Conservation (phyloP, 2,113 vertebrate species). For the Tricholaema leucomelas region DNA sequence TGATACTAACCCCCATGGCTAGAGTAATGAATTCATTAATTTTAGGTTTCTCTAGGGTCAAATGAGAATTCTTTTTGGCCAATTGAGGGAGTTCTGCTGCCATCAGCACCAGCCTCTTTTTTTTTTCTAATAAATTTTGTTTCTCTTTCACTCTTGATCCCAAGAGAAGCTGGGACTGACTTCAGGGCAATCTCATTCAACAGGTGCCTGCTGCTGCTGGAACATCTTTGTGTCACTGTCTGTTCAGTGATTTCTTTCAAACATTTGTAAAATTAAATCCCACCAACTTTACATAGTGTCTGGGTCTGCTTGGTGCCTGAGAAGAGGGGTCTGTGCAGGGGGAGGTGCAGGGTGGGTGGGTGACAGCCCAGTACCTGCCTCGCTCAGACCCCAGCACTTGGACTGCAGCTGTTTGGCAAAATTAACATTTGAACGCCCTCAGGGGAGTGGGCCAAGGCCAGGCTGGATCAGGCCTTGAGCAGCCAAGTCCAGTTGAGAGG, state of each 20-base stretch:
- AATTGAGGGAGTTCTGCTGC: conserved; percentile 16
- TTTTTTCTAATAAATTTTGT: background rate
- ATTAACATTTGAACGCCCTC: no score
- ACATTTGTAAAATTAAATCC: conserved; percentile 67
- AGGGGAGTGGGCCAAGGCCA: no score
- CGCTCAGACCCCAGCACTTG: no score
- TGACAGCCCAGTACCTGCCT: no score
- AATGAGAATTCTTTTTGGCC: background rate
- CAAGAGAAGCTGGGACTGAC: background rate
- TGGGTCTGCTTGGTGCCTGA: background rate
- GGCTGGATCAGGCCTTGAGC: no score
- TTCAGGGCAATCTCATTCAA: conserved; percentile 25
- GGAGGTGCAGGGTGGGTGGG: background rate
- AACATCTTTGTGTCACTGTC: conserved; percentile 19
- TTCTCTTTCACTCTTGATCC: background rate
- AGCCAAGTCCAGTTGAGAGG: no score
- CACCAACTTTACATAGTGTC: background rate
- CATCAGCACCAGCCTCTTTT: background rate
- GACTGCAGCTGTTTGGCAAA: no score
- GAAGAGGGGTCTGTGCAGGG: background rate
- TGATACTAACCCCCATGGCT: background rate
- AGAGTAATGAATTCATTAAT: background rate
- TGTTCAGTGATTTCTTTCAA: conserved; percentile 55
- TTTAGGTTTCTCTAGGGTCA: conserved; percentile 16
- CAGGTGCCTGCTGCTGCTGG: conserved; percentile 43